A percentile compares a stretch with the other conserved stretches of the same genome.
phyloP scores from a whole-genome alignment of 2,797 vertebrate genomes.

The Anisognathus igniventris region DNA sequence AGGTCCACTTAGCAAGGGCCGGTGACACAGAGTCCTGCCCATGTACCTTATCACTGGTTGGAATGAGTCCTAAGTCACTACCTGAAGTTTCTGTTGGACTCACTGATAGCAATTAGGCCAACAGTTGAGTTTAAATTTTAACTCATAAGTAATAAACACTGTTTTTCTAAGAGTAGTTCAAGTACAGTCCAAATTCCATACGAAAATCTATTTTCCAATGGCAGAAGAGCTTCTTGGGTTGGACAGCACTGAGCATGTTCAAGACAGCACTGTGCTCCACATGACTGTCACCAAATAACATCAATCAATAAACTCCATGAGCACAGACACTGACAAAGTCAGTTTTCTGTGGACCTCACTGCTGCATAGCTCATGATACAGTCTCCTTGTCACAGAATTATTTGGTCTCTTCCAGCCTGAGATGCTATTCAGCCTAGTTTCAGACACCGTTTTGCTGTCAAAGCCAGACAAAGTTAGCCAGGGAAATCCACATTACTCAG shows the following conservation, averaged over 20 bases:
- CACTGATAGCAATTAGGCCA: background rate
- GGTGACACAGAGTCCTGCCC: background rate
- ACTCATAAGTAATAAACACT: background rate
- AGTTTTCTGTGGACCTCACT: background rate
- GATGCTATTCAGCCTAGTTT: background rate
- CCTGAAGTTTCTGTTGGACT: background rate
- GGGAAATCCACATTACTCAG: background rate
- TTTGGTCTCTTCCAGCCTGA: background rate
- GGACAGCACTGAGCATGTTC: background rate
- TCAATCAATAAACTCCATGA: background rate
- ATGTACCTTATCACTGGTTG: background rate
- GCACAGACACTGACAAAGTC: background rate
- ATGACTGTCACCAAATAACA: background rate
- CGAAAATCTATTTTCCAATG: background rate
- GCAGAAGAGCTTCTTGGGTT: background rate
- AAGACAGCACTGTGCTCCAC: background rate
- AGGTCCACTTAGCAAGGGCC: background rate
- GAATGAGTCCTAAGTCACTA: background rate
- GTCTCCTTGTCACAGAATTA: background rate
- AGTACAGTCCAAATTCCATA: background rate
- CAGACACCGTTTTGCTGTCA: background rate
- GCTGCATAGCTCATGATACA: background rate
- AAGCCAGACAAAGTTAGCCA: background rate
- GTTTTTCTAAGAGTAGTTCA: background rate
- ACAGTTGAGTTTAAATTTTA: conserved; percentile 12